A percentile compares a stretch with the other conserved stretches of the same genome.
Conservation (phyloP, 92 coral and sea anemone species). For the Phenganax stokvisi region DNA sequence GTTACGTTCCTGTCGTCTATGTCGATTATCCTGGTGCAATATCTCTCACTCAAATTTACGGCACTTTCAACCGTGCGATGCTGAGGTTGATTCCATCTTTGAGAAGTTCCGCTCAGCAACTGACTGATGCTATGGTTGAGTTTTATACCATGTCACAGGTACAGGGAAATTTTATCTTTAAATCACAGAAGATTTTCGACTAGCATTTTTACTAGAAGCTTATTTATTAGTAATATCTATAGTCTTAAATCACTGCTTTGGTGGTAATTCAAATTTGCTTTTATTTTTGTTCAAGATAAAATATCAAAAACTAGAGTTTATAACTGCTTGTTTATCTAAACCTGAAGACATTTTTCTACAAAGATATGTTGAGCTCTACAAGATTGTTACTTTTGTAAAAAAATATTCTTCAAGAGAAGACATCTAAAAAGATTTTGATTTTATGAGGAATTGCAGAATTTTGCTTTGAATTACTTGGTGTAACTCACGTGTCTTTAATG, state of each 20-base stretch:
- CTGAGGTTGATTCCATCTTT: slow-evolving; percentile 86
- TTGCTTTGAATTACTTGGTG: neutral
- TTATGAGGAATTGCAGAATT: no score
- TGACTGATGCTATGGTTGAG: slow-evolving; percentile 99
- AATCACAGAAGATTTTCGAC: neutral
- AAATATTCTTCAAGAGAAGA: no score
- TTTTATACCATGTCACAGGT: slow-evolving; percentile 98
- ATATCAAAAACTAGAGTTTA: no score
- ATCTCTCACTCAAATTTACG: slow-evolving; percentile 94
- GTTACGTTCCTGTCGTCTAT: slow-evolving; percentile 91
- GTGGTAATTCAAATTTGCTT: no score
- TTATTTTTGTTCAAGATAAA: no score
- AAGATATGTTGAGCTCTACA: no score
- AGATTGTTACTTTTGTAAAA: no score
- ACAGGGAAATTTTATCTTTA: neutral
- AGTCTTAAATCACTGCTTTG: neutral
- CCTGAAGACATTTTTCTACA: no score
- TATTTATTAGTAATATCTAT: neutral
- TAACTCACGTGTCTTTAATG: neutral
- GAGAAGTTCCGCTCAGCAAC: slow-evolving; percentile 87
- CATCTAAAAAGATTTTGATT: no score
- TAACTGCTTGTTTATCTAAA: no score
- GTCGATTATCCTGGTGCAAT: slow-evolving; percentile 95
- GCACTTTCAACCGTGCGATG: slow-evolving; percentile 99
- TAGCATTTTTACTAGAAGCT: no score